Percentiles rank a stretch among this genome's conserved stretches.
phyloP scores from a whole-genome alignment of 2,797 vertebrate genomes.

The Helarctos malayanus region DNA sequence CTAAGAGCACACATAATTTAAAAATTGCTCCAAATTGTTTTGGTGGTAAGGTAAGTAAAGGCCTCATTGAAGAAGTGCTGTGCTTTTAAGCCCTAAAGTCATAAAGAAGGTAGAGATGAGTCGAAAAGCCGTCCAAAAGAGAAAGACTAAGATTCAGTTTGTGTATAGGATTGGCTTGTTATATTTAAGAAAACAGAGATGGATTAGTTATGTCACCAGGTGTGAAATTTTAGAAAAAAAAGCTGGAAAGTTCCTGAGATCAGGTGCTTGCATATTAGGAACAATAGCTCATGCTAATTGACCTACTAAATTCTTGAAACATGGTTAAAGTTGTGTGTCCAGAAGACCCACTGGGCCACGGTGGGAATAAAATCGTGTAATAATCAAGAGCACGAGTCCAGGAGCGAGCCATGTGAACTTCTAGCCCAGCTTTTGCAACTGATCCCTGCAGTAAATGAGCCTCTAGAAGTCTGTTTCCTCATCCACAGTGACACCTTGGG shows the following conservation, averaged over 20 bases:
- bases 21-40: background rate
- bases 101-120: background rate
- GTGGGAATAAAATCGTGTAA: background rate
- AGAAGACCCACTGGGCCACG: background rate
- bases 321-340: background rate
- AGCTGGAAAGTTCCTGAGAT: background rate
- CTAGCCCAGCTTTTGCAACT: background rate
- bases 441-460: background rate
- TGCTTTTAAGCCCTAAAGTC: background rate
- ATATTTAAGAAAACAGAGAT: background rate
- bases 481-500: no score
- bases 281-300: background rate
- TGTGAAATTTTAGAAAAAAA: background rate
- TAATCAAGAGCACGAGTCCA: background rate
- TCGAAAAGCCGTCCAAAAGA: background rate
- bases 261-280: background rate
- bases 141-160: background rate
- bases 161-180: background rate
- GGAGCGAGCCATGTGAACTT: no score
- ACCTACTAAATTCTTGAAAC: background rate
- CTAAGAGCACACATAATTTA: background rate
- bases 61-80: background rate
- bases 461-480: background rate
- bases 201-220: background rate
- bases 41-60: background rate